phyloP scores from a whole-genome alignment of 2,797 vertebrate species.

The Chiloscyllium punctatum region DNA sequence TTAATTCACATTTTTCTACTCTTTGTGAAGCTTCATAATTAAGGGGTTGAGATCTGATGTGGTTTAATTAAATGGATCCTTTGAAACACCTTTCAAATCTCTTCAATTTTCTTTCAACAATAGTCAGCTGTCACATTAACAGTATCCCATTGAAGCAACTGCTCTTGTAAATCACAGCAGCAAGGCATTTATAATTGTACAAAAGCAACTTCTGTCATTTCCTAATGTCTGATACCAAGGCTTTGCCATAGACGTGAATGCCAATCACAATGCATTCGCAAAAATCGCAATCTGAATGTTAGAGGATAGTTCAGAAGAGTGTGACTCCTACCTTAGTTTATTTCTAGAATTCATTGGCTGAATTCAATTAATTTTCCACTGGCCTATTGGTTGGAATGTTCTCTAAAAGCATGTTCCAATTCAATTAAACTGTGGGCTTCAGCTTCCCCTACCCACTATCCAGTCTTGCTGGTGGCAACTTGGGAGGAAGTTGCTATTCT shows the following conservation, averaged over 20 bases:
- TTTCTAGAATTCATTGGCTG: neutral
- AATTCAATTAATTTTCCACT: neutral
- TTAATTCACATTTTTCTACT: conserved; percentile 20
- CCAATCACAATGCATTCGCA: neutral
- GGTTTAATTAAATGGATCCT: conserved; percentile 21
- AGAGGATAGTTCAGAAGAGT: neutral
- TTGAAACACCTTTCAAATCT: conserved; percentile 26
- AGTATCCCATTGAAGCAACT: neutral
- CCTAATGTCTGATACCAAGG: neutral
- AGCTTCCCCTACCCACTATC: neutral
- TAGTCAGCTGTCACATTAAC: neutral
- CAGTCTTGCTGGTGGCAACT: neutral
- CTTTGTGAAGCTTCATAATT: conserved; percentile 26
- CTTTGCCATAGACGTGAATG: neutral
- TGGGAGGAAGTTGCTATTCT: neutral
- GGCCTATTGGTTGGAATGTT: neutral
- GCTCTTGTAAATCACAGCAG: neutral
- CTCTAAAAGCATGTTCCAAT: neutral
- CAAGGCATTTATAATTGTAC: neutral
- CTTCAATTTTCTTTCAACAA: conserved; percentile 22
- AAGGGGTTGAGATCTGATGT: conserved; percentile 15
- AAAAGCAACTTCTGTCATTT: neutral
- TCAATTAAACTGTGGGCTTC: neutral
- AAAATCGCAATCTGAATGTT: neutral
- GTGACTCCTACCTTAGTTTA: neutral